Evolutionary conservation across 2,888 invertebrate species (phyloP).

Genomic region (Prenolepis imparis): DNA sequence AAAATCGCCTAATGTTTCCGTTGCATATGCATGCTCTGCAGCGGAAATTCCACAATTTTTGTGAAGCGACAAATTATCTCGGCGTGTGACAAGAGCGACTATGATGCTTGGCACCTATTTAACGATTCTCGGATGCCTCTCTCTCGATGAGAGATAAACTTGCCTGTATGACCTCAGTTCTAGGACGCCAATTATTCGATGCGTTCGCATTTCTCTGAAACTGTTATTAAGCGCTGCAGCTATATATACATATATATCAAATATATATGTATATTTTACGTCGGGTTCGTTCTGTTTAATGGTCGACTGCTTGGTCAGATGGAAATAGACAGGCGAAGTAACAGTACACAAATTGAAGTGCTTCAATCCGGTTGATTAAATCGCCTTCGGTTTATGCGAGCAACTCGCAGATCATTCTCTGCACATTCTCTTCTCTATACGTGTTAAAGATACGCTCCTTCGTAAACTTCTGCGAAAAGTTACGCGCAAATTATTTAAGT

Average conservation of each 20-base stretch:
- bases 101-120: constrained; percentile 64
- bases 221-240: constrained; percentile 29
- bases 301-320: background rate
- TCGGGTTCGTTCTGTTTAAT: constrained; percentile 35
- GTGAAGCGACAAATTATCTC: constrained; percentile 57
- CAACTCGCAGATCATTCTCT: background rate
- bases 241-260: background rate
- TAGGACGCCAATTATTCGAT: constrained; percentile 31
- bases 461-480: background rate
- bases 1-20: background rate
- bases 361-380: constrained; percentile 75
- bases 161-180: background rate
- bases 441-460: background rate
- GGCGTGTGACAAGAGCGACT: constrained; percentile 23
- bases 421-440: background rate
- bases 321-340: constrained; percentile 9
- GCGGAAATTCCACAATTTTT: constrained; percentile 37
- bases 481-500: background rate
- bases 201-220: background rate
- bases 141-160: background rate
- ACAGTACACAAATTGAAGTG: constrained; percentile 64
- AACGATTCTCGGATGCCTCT: no score
- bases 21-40: background rate
- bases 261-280: constrained; percentile 10
- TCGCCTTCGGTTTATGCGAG: constrained; percentile 66